Base-by-base conservation (phyloP, 2,797 vertebrate species). In the Echeneis naucrates region DNA sequence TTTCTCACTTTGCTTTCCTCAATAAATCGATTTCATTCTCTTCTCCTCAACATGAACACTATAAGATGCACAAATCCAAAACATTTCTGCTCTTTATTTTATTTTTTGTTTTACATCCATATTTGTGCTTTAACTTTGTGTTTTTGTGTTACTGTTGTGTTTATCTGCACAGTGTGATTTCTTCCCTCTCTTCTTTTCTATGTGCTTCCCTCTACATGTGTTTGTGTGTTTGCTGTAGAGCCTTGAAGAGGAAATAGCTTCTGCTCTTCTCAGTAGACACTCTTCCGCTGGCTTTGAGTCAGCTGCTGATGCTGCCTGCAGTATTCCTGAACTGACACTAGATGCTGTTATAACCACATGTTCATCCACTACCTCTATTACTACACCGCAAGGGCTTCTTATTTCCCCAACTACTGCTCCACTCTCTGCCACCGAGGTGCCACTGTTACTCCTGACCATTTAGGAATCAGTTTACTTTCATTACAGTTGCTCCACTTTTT, bases 241-340 rank as follows among this genome's bases (percentile, higher is more conserved):
- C 93, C 95, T 98, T 88, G 96, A 97, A 94, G 96, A 98, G 92
- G 96, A 98, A 93, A 97, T 97, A 87, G 94, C 93, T 45, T 96
- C 95, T 80, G 93, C 96, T 89, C 95, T 98, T 79, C 94, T 97
- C 94, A 96, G 95, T 94, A 94, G 93, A 92, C 92, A 83, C 78
- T 81, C 86, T 84, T 85, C 47, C 72, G 72, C 87, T 85, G 87
- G 75, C 89, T 87, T 93, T 92, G n/a, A 67, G 72, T 70, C 87
- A 63, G 77, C 77, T 19, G 53, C 79, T 42, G 58, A 26, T 8
- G 59, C 72, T 21, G 24, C 78, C 79, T 87, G 87, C 91, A 87
- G 90, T 90, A 72, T 85, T 83, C 62, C 91, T 68, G 67, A 77
- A 8, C 68, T 71, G 16, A 75, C 85, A 56, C 80, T 89, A 88